These are phyloP conservation scores for Lordiphosa mommai DNA, from an alignment of 1,140 invertebrate species.

Conservation along the genomic window DNA sequence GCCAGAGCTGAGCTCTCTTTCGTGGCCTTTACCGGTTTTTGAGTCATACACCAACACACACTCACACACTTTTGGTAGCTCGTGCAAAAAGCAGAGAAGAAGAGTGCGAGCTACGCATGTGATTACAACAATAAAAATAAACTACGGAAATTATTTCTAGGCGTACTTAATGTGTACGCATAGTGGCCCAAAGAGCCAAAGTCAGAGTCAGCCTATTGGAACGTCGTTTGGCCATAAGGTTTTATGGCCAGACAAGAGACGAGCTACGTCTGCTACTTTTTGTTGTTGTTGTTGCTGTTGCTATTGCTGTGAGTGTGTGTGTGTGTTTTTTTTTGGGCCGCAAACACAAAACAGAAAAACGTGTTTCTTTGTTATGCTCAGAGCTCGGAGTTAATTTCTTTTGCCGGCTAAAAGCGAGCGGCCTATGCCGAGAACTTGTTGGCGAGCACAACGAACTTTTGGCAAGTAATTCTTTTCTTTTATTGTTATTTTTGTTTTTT, in stretches of 20 bases:
- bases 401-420: conserved; percentile 53
- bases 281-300: conserved; percentile 1
- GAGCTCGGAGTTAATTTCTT: conserved; percentile 15
- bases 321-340: conserved; percentile 26
- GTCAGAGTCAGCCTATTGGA: conserved; percentile 57
- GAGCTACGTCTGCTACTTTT: conserved; percentile 33
- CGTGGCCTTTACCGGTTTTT: conserved; percentile 58
- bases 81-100: conserved; percentile 23
- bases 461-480: conserved; percentile 39
- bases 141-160: conserved; percentile 70
- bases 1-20: conserved; percentile 34
- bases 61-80: too few relatives aligned
- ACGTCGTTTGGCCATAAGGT: conserved; percentile 62
- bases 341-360: conserved; percentile 59
- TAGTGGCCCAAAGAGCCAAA: too few relatives aligned
- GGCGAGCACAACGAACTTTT: conserved; percentile 72
- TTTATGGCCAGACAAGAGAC: conserved; percentile 52
- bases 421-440: conserved; percentile 49
- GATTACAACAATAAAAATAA: conserved; percentile 78
- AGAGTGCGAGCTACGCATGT: conserved; percentile 37
- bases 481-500: conserved; percentile 9
- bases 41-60: too few relatives aligned
- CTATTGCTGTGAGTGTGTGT: background rate
- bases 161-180: conserved; percentile 54
- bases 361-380: conserved; percentile 45